Evolutionary conservation across 1,140 invertebrate genomes (phyloP).

Genomic region (Holcopasites calliopsidis): DNA sequence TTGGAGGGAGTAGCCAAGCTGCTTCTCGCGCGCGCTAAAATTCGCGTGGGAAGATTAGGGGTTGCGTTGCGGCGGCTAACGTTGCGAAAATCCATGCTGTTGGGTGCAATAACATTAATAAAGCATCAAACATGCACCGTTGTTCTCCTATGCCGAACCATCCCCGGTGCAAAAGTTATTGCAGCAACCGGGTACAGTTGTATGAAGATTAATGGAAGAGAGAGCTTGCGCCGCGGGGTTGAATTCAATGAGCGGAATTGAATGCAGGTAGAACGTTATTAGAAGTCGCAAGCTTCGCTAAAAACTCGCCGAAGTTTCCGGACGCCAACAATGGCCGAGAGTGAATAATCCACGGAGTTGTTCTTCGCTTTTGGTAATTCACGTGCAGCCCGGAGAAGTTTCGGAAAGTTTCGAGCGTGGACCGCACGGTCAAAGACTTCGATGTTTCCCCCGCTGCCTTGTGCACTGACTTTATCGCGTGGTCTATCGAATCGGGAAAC

Average conservation of each 20-base stretch:
- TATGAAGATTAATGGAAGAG: not conserved
- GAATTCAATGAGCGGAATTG: not conserved
- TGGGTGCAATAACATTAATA: conserved; percentile 19
- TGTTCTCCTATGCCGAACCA: not conserved
- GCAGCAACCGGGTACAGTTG: not conserved
- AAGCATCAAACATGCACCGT: not conserved
- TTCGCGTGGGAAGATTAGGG: conserved; percentile 26
- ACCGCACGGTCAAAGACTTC: not conserved
- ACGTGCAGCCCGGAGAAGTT: not conserved
- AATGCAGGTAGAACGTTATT: not conserved
- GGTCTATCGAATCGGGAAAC: too few relatives aligned
- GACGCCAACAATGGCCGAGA: not conserved
- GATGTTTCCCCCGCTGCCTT: not conserved
- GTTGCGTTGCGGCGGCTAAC: conserved; percentile 4
- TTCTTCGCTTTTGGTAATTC: not conserved
- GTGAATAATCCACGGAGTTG: conserved; percentile 2
- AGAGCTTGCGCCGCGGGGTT: not conserved
- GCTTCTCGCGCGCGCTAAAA: not conserved
- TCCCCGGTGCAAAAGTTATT: not conserved
- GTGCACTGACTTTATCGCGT: not conserved
- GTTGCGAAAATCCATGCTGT: conserved; percentile 7
- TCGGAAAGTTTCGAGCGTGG: not conserved
- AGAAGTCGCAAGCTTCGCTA: not conserved
- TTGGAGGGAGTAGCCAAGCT: not conserved
- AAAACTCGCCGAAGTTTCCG: not conserved